Evolutionary conservation across 37 sponge, comb jelly and placozoan genomes (phyloP).

Genomic region (Hexactinellida sp.): DNA sequence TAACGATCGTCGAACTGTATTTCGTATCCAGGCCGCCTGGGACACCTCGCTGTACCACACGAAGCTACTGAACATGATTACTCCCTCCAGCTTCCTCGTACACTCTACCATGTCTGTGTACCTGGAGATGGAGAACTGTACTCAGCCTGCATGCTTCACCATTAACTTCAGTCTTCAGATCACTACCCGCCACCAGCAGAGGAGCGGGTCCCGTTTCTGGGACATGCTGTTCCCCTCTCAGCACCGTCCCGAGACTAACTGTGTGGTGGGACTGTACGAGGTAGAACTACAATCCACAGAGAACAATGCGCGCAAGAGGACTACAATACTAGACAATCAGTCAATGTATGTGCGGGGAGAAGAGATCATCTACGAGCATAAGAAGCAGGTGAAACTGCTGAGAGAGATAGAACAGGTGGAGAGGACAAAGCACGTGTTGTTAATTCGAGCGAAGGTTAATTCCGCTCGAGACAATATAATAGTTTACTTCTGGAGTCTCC

Average conservation of each 20-base stretch:
- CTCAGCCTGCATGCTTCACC: slow-evolving; percentile 64
- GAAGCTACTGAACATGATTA: slow-evolving; percentile 49
- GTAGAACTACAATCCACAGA: slow-evolving; percentile 22
- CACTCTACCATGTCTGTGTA: slow-evolving; percentile 62
- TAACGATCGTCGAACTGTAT: background rate
- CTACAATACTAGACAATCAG: background rate
- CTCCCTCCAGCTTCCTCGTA: background rate
- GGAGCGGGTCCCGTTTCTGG: background rate
- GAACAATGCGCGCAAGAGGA: background rate
- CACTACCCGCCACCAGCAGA: slow-evolving; percentile 30
- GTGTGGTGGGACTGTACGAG: background rate
- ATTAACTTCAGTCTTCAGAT: slow-evolving; percentile 52
- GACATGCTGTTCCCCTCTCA: background rate
- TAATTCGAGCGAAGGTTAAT: background rate
- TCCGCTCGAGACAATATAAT: background rate
- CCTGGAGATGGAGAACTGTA: slow-evolving; percentile 63
- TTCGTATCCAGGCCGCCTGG: slow-evolving; percentile 71
- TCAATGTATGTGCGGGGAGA: slow-evolving; percentile 67
- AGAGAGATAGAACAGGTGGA: slow-evolving; percentile 53
- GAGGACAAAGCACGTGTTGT: background rate
- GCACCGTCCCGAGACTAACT: background rate
- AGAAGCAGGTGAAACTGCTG: slow-evolving; percentile 44
- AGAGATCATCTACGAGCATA: slow-evolving; percentile 72
- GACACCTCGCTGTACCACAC: slow-evolving; percentile 90
- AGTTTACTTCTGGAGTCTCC: background rate